These are phyloP conservation scores for Trichonephila inaurata DNA, from an alignment of 1,140 invertebrate genomes.

Conservation along the genomic window DNA sequence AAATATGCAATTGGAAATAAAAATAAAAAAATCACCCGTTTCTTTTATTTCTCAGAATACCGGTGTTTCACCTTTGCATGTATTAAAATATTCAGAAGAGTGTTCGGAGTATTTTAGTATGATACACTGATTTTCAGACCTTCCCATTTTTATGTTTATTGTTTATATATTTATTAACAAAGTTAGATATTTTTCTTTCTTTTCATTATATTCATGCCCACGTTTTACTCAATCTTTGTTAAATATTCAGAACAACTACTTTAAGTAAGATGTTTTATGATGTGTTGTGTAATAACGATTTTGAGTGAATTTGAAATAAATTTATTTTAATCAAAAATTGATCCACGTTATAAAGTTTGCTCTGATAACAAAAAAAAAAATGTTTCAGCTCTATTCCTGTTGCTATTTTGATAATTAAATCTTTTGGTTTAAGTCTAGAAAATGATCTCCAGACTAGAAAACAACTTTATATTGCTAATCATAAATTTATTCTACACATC, in stretches of 20 bases:
- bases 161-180: neutral
- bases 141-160: neutral
- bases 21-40: neutral
- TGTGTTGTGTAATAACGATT: neutral
- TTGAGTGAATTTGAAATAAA: neutral
- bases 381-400: neutral
- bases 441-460: no score
- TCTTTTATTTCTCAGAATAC: neutral
- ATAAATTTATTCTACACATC: no score
- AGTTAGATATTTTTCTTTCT: neutral
- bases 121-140: neutral
- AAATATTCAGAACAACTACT: neutral
- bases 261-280: neutral
- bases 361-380: neutral
- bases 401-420: no score
- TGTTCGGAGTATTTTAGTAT: neutral
- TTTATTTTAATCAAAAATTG: neutral
- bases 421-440: no score
- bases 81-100: conserved; percentile 7
- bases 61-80: neutral
- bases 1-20: conserved; percentile 16
- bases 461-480: no score
- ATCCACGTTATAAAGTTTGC: neutral
- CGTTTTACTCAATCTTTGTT: neutral
- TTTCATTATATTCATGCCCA: neutral